Base-by-base conservation (phyloP, 1,140 invertebrate species). In the Sitobion miscanthi region DNA sequence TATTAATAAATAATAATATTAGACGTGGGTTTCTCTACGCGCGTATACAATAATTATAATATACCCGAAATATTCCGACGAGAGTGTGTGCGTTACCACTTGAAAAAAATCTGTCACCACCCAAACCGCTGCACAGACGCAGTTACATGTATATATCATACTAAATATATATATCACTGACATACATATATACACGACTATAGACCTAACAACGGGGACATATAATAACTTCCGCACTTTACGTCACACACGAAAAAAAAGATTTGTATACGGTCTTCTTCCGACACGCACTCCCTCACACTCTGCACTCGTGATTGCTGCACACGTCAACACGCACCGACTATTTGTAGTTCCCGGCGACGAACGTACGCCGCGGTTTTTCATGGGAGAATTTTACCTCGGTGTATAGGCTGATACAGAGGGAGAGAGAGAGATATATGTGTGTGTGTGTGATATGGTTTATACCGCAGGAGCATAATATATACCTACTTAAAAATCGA, bases 241-340 rank as follows among this genome's bases (percentile, higher is more conserved):
- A 54, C n/a, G 52, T 35, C 87, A 35, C n/a, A 57, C 88, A 38
- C 35, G 21, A 42, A 54, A 45, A 88, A 1, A 90, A 42, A 90
- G 9, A 90, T 90, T 57, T 90, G 88, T 90, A 38, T 7, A 42
- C 42, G 9, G 42, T 52, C 47, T 54, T 90, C 35, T 90, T 90
- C 88, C 52, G 88, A 90, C 35, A 57, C 21, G 6, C 45, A n/a
- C 47, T 35, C 30, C 62, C 62, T 11, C 47, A 45, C 9, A 47
- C 83, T 52, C 86, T n/a, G 6, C n/a, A n/a, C 30, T 54, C 52
- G 20, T 2, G 17, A 86, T 45, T n/a, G 1, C 17, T 30, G 38
- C 25, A 17, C 52, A 42, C 54, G 52, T n/a, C 87, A 54, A 54
- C 85, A 49, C 85, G 45, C 30, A 1, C 11, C 62, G 62, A 77